Evolutionary conservation across 2,113 vertebrate genomes (phyloP).

Genomic region (Vulpes vulpes): DNA sequence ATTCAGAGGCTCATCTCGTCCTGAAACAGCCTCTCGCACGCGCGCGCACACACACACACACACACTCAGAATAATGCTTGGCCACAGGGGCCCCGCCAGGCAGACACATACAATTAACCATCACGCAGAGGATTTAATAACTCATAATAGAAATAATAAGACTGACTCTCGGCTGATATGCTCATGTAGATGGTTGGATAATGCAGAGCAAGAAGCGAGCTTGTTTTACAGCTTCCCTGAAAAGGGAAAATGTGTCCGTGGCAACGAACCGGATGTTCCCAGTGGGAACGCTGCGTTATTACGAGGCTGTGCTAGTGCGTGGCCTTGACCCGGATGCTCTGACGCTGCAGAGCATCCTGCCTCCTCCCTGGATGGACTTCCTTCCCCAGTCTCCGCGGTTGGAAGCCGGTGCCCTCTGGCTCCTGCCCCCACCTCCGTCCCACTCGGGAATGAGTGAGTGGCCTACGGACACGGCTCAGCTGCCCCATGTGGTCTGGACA

Average conservation of each 20-base stretch:
- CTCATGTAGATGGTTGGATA: neutral
- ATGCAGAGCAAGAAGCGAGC: neutral
- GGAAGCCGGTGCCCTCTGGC: neutral
- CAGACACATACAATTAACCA: neutral
- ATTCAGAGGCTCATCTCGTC: neutral
- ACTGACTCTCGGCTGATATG: neutral
- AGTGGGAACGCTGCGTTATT: neutral
- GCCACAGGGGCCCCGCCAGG: neutral
- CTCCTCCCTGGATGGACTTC: no score
- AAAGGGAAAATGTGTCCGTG: neutral
- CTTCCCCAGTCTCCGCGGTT: neutral
- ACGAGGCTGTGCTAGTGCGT: neutral
- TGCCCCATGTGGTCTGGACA: accelerated
- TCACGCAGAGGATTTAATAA: neutral
- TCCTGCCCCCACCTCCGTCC: neutral
- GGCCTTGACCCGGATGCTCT: neutral
- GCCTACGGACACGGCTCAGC: neutral
- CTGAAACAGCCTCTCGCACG: neutral
- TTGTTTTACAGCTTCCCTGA: neutral
- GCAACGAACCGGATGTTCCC: neutral
- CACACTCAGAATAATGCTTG: neutral
- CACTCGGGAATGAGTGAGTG: no score
- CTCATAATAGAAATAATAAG: neutral
- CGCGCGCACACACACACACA: neutral
- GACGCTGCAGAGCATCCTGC: neutral